Evolutionary conservation across 2,888 invertebrate species (phyloP).

Genomic region (Drosophila setosimentum): DNA sequence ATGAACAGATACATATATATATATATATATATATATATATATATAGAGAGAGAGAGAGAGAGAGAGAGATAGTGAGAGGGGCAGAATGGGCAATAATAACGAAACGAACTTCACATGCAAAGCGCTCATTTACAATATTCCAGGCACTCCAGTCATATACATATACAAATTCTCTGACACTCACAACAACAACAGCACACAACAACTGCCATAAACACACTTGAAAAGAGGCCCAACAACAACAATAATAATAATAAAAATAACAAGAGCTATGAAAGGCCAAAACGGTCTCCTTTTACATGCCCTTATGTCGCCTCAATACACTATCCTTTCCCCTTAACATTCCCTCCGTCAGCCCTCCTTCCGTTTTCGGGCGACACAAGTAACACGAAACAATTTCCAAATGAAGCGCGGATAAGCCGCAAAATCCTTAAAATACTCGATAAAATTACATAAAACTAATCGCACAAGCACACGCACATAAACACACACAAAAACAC

Average conservation of each 20-base stretch:
- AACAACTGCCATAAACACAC: constrained; percentile 73
- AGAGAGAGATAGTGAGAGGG: not conserved
- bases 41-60: not conserved
- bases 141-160: constrained; percentile 26
- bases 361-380: constrained; percentile 62
- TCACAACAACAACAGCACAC: constrained; percentile 51
- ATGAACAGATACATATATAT: too few relatives aligned
- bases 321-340: constrained; percentile 16
- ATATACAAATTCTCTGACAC: constrained; percentile 46
- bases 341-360: constrained; percentile 3
- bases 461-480: constrained; percentile 80
- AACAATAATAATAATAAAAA: constrained; percentile 21
- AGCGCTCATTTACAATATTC: constrained; percentile 70
- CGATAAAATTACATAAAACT: constrained; percentile 84
- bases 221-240: constrained; percentile 51
- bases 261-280: constrained; percentile 38
- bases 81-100: constrained; percentile 31
- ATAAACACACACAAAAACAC: constrained; percentile 25
- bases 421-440: constrained; percentile 83
- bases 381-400: constrained; percentile 80
- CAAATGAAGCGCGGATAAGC: constrained; percentile 81
- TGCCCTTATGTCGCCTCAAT: constrained; percentile 37
- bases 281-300: constrained; percentile 56
- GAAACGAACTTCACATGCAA: constrained; percentile 64
- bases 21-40: too few relatives aligned